Base-by-base conservation (phyloP, 2,113 vertebrate species). In the Eurystomus gularis region DNA sequence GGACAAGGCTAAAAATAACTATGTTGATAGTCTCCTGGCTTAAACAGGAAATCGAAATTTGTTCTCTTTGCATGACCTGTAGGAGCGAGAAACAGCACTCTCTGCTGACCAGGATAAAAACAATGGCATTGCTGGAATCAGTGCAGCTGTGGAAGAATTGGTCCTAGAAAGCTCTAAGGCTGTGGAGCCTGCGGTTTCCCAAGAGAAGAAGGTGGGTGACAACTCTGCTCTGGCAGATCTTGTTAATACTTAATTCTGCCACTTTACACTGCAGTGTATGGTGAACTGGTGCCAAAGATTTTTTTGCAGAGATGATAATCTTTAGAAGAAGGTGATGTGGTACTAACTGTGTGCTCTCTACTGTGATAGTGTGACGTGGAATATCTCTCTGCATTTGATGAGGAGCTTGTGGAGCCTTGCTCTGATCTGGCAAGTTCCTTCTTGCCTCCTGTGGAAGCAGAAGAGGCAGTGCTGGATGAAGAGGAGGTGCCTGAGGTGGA, bases 361-460 rank as follows among this genome's bases (percentile, higher is more conserved):
- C 88, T 96, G 48, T 90, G 51, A 23, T 88, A 99, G 98, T 98
- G 98, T 46, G 94, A 98, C 66, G 94, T 99, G 82, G 98, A 99
- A 75, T 99, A 99, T 92, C 91, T 98, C 6, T 99, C 99, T 95
- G 99, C 99, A 42, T 99, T 99, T 78, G 98, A 99, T 93, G 99
- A 99, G 35, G 98, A 99, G 93, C 98, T 99, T 65, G 94, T 94
- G 37, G 97, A 98, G 54, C 90, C 95, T 69, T 92, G 88, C 96
- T 85, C 98, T 96, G 62, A 95, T 68, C 64, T 92, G 92, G 70
- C 93, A 54, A 94, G 87, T 66, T 93, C 94, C 66, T 89, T 70
- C 92, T 91, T 33, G 0, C 93, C 91, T 86, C 83, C 95, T 68
- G 89, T 98, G 96, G 96, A 93, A 83, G 90, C 93, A 88, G 97